phyloP scores from a whole-genome alignment of 2,888 invertebrate genomes.

The Diaperis boleti region DNA sequence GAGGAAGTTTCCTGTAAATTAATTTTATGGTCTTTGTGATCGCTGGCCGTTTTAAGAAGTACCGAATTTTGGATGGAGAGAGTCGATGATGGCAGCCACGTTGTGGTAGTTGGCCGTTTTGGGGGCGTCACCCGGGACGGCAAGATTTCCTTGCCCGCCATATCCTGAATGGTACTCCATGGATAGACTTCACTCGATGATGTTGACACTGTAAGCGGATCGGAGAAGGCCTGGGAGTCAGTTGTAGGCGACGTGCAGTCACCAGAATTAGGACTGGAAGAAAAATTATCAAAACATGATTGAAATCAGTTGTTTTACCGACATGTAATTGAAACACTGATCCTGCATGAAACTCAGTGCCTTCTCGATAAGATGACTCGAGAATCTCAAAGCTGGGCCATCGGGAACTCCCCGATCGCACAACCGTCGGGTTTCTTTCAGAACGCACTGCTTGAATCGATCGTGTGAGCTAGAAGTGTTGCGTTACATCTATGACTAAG shows the following conservation, averaged over 20 bases:
- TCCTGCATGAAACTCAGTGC: conserved; percentile 72
- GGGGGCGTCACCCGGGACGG: conserved; percentile 51
- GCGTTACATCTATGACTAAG: neutral
- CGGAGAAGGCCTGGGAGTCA: conserved; percentile 53
- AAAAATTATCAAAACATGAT: neutral
- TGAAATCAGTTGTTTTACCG: neutral
- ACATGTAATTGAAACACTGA: conserved; percentile 73
- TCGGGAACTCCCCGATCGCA: conserved; percentile 68
- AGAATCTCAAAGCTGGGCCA: conserved; percentile 69
- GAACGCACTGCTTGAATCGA: conserved; percentile 71
- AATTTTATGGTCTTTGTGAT: too few species aligned
- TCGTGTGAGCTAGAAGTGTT: conserved; percentile 68
- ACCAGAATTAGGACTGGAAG: conserved; percentile 68
- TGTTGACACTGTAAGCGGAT: conserved; percentile 56
- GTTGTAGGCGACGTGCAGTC: conserved; percentile 64
- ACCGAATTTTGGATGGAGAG: conserved; percentile 29
- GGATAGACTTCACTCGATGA: conserved; percentile 62
- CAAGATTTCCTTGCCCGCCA: conserved; percentile 52
- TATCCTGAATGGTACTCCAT: conserved; percentile 59
- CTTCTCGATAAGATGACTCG: conserved; percentile 71
- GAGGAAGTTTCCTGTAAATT: conserved; percentile 47
- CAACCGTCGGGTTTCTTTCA: conserved; percentile 67
- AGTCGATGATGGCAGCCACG: conserved; percentile 54
- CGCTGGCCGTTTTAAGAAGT: neutral
- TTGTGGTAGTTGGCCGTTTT: conserved; percentile 48